These are phyloP conservation scores for Octodon degus DNA, from an alignment of 2,113 vertebrate species.

Conservation along the genomic window DNA sequence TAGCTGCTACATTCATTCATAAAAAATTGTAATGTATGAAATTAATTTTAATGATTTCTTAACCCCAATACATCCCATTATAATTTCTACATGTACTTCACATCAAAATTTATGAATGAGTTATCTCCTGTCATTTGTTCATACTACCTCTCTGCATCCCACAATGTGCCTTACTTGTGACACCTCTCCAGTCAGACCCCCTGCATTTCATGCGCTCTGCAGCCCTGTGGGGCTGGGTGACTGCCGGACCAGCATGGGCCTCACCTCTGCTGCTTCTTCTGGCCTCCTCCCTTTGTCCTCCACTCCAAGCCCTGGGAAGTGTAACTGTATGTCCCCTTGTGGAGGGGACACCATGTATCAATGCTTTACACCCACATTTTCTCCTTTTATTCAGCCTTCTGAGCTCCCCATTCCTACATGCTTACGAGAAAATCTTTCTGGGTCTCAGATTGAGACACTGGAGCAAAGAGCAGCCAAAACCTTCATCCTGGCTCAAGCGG, in stretches of 20 bases:
- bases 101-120: neutral
- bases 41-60: conserved; percentile 41
- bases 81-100: neutral
- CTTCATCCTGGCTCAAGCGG: neutral
- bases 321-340: neutral
- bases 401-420: neutral
- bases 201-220: neutral
- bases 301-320: neutral
- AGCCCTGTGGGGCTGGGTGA: neutral
- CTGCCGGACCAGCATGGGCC: neutral
- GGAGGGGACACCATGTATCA: neutral
- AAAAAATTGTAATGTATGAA: neutral
- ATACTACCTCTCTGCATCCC: neutral
- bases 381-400: neutral
- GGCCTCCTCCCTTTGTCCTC: neutral
- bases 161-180: neutral
- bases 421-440: neutral
- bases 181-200: neutral
- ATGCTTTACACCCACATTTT: neutral
- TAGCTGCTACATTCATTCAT: neutral
- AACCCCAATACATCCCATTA: neutral
- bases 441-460: neutral
- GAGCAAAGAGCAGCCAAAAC: conserved; percentile 4
- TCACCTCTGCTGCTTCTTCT: neutral
- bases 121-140: neutral